Evolutionary conservation across 2,113 vertebrate species (phyloP).

Genomic region (Pedionomus torquatus): DNA sequence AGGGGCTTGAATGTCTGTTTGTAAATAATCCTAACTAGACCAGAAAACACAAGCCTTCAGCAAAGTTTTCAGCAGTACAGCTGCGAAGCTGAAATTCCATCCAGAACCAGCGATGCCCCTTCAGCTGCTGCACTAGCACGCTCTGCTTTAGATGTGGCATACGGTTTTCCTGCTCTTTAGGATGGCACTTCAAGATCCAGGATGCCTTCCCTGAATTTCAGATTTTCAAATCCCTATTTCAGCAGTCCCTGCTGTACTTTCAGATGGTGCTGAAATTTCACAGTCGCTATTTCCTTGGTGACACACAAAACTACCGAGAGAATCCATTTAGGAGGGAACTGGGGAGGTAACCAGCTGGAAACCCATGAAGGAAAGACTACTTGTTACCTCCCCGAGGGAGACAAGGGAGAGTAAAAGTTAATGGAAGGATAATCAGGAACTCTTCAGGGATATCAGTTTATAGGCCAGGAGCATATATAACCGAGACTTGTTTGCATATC

Average conservation of each 20-base stretch:
- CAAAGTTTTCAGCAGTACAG: neutral
- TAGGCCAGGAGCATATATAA: slow-evolving; percentile 30
- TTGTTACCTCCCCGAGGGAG: neutral
- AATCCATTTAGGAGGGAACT: neutral
- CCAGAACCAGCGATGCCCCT: neutral
- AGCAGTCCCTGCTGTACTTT: neutral
- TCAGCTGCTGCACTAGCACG: neutral
- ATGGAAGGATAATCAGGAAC: slow-evolving; percentile 55
- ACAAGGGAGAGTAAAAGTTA: slow-evolving; percentile 1
- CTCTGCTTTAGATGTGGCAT: fast-evolving
- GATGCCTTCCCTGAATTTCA: neutral
- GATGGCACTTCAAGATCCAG: neutral
- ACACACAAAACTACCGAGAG: neutral
- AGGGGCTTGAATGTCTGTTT: neutral
- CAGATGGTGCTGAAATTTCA: neutral
- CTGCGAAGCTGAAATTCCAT: neutral
- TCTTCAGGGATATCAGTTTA: slow-evolving; percentile 47
- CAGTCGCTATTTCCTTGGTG: neutral
- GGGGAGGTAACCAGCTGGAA: slow-evolving; percentile 29
- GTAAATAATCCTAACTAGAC: neutral
- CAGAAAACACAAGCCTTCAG: neutral
- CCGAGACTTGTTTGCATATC: slow-evolving; percentile 54
- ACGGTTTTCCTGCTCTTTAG: neutral
- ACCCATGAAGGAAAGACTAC: neutral
- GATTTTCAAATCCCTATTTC: neutral